A percentile compares a stretch with the other conserved stretches of the same genome.
phyloP scores from a whole-genome alignment of 1,140 invertebrate species.

The Drosophila elegans region DNA sequence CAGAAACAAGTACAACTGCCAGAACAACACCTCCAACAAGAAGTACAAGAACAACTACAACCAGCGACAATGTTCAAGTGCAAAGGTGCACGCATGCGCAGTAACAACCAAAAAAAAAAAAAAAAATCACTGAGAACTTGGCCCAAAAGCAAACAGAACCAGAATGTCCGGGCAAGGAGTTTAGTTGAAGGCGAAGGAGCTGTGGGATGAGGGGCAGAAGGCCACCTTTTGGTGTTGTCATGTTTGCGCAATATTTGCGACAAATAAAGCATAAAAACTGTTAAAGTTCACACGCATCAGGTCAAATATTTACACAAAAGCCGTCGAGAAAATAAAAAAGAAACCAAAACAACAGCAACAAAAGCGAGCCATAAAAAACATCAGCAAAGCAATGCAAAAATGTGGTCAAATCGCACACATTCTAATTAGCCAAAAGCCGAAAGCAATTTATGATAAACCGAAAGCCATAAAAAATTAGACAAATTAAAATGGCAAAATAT shows the following conservation, averaged over 20 bases:
- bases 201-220: not conserved
- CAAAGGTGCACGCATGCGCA: conserved; percentile 80
- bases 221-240: conserved; percentile 27
- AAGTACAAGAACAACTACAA: conserved; percentile 39
- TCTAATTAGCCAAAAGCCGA: conserved; percentile 55
- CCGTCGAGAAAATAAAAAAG: conserved; percentile 38
- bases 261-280: conserved; percentile 84
- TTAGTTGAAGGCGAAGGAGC: not conserved
- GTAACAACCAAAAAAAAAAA: conserved; percentile 31
- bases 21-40: conserved; percentile 14
- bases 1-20: conserved; percentile 3
- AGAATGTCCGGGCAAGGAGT: conserved; percentile 23
- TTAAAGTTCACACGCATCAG: conserved; percentile 81
- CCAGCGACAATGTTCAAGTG: conserved; percentile 65
- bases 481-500: conserved; percentile 39
- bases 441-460: conserved; percentile 68
- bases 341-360: conserved; percentile 14
- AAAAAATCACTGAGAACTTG: conserved; percentile 15
- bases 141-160: conserved; percentile 62
- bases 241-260: conserved; percentile 83
- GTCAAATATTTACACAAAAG: conserved; percentile 80
- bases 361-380: conserved; percentile 28
- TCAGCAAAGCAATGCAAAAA: conserved; percentile 27
- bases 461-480: conserved; percentile 38
- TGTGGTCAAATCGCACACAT: conserved; percentile 53